phyloP scores from a whole-genome alignment of 35 echinoderm and acorn worm species.

The Chiridota heheva region DNA sequence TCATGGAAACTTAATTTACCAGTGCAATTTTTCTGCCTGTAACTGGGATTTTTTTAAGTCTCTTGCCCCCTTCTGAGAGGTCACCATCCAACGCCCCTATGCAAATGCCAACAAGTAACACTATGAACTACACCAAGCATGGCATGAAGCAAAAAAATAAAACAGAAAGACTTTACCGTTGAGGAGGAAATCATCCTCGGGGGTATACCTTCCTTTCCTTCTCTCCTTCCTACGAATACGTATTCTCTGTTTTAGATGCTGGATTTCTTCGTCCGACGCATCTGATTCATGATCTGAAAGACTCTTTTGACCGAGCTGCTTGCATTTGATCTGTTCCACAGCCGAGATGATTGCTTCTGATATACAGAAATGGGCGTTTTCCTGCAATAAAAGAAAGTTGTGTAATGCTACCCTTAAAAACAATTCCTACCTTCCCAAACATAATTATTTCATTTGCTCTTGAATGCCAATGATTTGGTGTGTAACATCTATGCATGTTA shows the following conservation, averaged over 20 bases:
- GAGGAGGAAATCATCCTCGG: no score
- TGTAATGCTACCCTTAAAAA: background rate
- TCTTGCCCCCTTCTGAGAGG: no score
- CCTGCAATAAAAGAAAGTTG: slow-evolving; percentile 15
- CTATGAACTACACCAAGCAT: no score
- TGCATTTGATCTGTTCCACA: slow-evolving; percentile 90
- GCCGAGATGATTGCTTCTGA: slow-evolving; percentile 96
- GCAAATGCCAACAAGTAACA: no score
- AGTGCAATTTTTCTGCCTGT: no score
- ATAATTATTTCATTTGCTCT: background rate
- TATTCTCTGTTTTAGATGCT: slow-evolving; percentile 89
- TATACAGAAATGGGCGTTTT: slow-evolving; percentile 96
- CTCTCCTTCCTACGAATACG: slow-evolving; percentile 79
- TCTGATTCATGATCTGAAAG: slow-evolving; percentile 80
- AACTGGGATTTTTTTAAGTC: no score
- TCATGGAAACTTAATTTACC: no score
- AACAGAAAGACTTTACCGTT: no score
- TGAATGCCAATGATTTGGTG: background rate
- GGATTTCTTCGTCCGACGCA: slow-evolving; percentile 91
- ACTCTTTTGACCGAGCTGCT: slow-evolving; percentile 30
- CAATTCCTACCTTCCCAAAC: background rate
- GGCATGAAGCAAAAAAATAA: no score
- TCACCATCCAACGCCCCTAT: no score
- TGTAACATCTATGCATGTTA: background rate
- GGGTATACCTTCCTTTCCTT: slow-evolving; percentile 29